Base-by-base conservation (phyloP, 2,797 vertebrate genomes). In the Eutrigla gurnardus region DNA sequence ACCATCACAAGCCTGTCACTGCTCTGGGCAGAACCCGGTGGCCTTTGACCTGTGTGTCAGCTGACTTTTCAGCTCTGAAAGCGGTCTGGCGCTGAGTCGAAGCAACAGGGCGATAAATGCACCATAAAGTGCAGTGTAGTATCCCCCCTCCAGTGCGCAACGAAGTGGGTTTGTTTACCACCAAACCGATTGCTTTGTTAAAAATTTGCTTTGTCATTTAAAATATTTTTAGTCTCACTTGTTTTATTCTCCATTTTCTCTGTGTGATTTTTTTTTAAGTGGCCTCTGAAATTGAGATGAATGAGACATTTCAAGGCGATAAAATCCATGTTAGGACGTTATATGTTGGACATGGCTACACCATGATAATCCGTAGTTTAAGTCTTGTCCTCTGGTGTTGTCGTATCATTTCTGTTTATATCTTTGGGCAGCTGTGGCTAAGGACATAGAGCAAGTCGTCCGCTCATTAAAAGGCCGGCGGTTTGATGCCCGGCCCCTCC, bases 11-110 rank as follows among this genome's bases (percentile, higher is more conserved):
- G 74, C 75, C 74, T 89, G 86, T 85, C 82, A 84, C 70, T 74
- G 54, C 68, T 85, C 80, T 50, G 45, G 72, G 83, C 77, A 67
- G 70, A 69, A 36, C 71, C 58, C 61, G 17, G 49, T 64, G 55
- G 84, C 86, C 85, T 85, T 64, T 90, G 53, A 83, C 82, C 83
- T 75, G 46, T 73, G 53, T 77, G 85, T 90, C 81, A 80, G 75
- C 85, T 87, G 84, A 84, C 73, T 85, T 79, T 73, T 78, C 15
- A 73, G 67, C 70, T 62, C 68, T 80, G 37, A 65, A 85, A 83
- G 55, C 3, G 17, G 25, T 67, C 70, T 55, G 43, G 53, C 33
- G 67, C 42, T 67, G 62, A 84, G 72, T 50, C 10, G 37, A 58
- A 80, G 18, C 60, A 75, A 64, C 55, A 43, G 8, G 5, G 17